Base-by-base conservation (phyloP, 2,113 vertebrate genomes). In the Rhabdornis inornatus region DNA sequence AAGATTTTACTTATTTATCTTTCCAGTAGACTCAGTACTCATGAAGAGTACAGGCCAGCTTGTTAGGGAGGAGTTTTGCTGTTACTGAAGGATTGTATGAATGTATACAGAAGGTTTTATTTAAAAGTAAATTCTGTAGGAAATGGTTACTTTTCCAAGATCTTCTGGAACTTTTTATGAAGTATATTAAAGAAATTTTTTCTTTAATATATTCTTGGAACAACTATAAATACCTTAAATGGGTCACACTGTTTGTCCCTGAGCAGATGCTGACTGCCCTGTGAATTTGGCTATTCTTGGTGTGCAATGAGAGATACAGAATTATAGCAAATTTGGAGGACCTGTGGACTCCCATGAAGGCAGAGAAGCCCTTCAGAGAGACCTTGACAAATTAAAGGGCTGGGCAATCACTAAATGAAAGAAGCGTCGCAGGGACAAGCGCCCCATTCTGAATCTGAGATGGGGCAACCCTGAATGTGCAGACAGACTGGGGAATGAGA, bases 391-490 rank as follows among this genome's bases (percentile, higher is more conserved):
- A 44, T 20, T 13, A 27, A 25, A 57, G 17, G 11, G 22, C 44
- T 81, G 37, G 12, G 18, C 18, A 89, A 33, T 33, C 37, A 72
- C 17, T 14, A 72, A 0, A 18, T 27, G 19, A 21, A 57, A 19
- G 31, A 50, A 57, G 4, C 5, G 6, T 27, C 65, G 37, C 3
- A 56, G 19, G 17, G 7, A 25, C 11, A 72, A 50, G 5, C 15
- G 9, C 7, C 1, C 0, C 7, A 13, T 64, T 42, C 57, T 57
- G 21, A 22, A 10, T 42, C 9, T 5, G 21, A 18, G 2, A 33
- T 13, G 37, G 25, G 13, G 6, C 22, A 68, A 2, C 21, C 14
- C 25, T 71, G 31, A 2, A 35, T 40, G 25, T 23, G 3, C 17
- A n/a, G 30, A 21, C 24, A 50, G 24, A 27, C 8, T 40, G 35